Evolutionary conservation across 2,797 vertebrate species (phyloP).

Genomic region (Gymnothorax javanicus): DNA sequence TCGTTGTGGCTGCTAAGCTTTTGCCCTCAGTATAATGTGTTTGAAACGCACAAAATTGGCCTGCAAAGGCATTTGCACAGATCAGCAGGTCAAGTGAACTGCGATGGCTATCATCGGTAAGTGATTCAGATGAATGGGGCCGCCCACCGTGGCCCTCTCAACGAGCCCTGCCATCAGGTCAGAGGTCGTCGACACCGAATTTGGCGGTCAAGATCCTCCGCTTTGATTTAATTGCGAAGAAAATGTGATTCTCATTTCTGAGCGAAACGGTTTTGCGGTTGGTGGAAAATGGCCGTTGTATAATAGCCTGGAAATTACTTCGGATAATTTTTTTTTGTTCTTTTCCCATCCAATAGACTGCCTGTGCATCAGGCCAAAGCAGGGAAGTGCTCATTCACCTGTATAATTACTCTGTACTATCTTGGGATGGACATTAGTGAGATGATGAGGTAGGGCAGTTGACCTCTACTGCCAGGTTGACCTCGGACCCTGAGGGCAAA

Average conservation of each 20-base stretch:
- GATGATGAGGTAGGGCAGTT: no score
- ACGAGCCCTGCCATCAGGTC: conserved; percentile 39
- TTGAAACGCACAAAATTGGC: conserved; percentile 68
- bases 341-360: neutral
- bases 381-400: neutral
- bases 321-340: neutral
- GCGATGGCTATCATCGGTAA: conserved; percentile 50
- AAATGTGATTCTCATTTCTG: conserved; percentile 44
- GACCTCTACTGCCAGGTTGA: no score
- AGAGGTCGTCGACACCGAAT: conserved; percentile 52
- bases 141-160: conserved; percentile 54
- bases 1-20: conserved; percentile 67
- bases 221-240: conserved; percentile 40
- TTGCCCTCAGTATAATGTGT: conserved; percentile 49
- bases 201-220: conserved; percentile 50
- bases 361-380: neutral
- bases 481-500: no score
- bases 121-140: conserved; percentile 61
- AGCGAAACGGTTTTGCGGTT: conserved; percentile 15
- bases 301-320: conserved; percentile 23
- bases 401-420: no score
- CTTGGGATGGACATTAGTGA: no score
- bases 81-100: conserved; percentile 63
- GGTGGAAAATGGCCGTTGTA: conserved; percentile 2
- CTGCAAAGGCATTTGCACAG: conserved; percentile 49